Percentiles rank a stretch among this genome's conserved stretches.
Conservation (phyloP, 2,113 vertebrate genomes). For the Crypturellus undulatus region DNA sequence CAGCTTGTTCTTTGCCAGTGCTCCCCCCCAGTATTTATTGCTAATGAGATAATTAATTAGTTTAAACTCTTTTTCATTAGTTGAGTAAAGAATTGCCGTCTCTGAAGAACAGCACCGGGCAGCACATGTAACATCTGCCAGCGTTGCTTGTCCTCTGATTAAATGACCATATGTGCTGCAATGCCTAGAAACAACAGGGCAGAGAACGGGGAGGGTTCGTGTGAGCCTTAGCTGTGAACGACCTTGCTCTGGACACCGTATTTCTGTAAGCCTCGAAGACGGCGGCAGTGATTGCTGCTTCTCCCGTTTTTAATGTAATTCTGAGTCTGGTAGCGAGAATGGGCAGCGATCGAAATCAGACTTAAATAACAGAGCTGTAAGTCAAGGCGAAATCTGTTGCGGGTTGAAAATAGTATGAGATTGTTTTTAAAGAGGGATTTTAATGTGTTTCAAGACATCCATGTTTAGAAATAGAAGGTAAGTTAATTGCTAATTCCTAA, state of each 20-base stretch:
- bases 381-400: neutral
- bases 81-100: slow-evolving; percentile 19
- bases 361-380: neutral
- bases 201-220: neutral
- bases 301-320: neutral
- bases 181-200: neutral
- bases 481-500: neutral
- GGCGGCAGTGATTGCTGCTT: neutral
- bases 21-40: neutral
- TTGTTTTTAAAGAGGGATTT: neutral
- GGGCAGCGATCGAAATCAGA: neutral
- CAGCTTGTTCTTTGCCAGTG: neutral
- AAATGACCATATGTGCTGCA: slow-evolving; percentile 36
- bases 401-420: neutral
- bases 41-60: slow-evolving; percentile 22
- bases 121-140: slow-evolving; percentile 43
- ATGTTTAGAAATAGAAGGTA: neutral
- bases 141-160: slow-evolving; percentile 24
- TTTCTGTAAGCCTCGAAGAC: neutral
- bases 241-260: slow-evolving; percentile 25
- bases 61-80: slow-evolving; percentile 34
- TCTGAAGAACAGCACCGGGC: slow-evolving; percentile 58
- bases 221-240: neutral
- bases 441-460: neutral
- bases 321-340: neutral